Evolutionary conservation across 2,797 vertebrate species (phyloP), one percentile per base, ranked within the genome.

Genomic region (Luscinia megarhynchos): DNA sequence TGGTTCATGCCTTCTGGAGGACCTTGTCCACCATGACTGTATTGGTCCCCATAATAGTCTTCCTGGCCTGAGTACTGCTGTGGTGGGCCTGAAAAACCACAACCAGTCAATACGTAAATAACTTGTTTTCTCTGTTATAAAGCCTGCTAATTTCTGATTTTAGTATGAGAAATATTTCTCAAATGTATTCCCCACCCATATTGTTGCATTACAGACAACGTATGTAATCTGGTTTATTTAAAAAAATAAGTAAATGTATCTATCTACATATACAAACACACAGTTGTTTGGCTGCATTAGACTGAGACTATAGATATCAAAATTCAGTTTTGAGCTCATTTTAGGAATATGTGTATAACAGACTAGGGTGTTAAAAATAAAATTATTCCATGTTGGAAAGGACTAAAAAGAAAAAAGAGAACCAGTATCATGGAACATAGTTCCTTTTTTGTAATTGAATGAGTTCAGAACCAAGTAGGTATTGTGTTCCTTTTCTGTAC

Each of bases 1-100:
- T 98, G 98, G 97, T 98, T 98, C 98, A 99, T 99, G 99, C 99
- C 99, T 99, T 99, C 99, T 98, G 99, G 99, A 97, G 99, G 98
- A 98, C 98, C 99, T 98, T 99, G 99, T 98, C 98, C 99, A 98
- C 99, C 99, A 98, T 99, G 99, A 98, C 99, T 99, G 98, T 99
- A 99, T 97, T 99, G 99, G 97, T 99, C 99, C 97, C 99, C 99
- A 98, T 99, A 99, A 98, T 99, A 99, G 98, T 99, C 99, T 98
- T 99, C 99, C 98, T 99, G 99, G 98, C 99, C 99, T 97, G 99
- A 99, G 98, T 99, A 99, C 98, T 99, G 99, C 98, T 99, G 99
- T 96, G 99, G 99, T 97, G 99, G 99, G 98, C 99, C 99, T 99
- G 98, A 98, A 99, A 99, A 98, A 98, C 98, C 98, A 98, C 97